A percentile compares a stretch with the other conserved stretches of the same genome.
Conservation (phyloP, 2,888 invertebrate genomes). For the Yponomeuta cagnagella region DNA sequence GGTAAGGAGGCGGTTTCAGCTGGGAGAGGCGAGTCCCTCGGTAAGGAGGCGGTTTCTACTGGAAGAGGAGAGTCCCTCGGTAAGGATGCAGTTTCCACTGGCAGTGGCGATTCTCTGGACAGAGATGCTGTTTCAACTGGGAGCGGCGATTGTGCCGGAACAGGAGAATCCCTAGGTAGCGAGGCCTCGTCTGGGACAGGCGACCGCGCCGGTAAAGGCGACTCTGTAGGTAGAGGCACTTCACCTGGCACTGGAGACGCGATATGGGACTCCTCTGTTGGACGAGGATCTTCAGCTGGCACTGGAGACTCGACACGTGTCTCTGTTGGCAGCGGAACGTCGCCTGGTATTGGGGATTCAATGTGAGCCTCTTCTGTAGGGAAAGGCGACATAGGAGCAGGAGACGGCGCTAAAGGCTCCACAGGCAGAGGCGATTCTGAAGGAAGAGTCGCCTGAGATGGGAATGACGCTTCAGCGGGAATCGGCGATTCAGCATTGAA, state of each 20-base stretch:
- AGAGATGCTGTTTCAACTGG: constrained; percentile 23
- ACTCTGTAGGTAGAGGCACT: constrained; percentile 15
- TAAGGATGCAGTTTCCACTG: constrained; percentile 20
- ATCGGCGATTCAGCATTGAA: constrained; percentile 17
- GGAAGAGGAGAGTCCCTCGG: constrained; percentile 22
- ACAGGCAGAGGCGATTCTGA: constrained; percentile 29
- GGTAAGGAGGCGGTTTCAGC: constrained; percentile 25
- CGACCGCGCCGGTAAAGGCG: constrained; percentile 9
- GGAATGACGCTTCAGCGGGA: constrained; percentile 3
- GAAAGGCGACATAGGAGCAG: constrained; percentile 24
- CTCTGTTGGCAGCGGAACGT: constrained; percentile 10
- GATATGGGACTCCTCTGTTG: neutral
- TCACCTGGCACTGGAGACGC: neutral
- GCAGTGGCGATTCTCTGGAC: constrained; percentile 19
- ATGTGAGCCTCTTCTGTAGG: neutral
- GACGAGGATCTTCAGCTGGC: neutral
- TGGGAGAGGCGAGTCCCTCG: constrained; percentile 22
- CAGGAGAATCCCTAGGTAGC: constrained; percentile 21
- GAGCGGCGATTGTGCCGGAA: neutral
- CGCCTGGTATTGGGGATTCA: neutral
- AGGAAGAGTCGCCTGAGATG: constrained; percentile 21
- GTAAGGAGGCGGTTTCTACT: constrained; percentile 25
- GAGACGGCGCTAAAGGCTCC: constrained; percentile 19
- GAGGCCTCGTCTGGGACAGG: constrained; percentile 10
- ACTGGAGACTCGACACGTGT: constrained; percentile 15